Evolutionary conservation across 1,140 invertebrate genomes (phyloP).

Genomic region (Hetaerina americana): DNA sequence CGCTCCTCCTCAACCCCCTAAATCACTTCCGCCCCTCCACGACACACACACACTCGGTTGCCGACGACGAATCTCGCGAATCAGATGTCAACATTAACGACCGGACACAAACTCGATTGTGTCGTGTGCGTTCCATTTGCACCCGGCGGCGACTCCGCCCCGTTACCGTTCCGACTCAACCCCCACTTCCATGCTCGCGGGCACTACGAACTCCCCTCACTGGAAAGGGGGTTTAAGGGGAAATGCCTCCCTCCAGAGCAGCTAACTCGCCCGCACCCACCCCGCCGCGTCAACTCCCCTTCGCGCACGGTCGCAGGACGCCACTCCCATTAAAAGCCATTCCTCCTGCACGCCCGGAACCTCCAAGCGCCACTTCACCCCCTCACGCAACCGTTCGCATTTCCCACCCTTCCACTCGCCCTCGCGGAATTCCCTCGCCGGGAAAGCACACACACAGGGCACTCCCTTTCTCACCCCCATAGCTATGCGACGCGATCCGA

Average conservation of each 20-base stretch:
- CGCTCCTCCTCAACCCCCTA: neutral
- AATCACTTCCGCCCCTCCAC: neutral
- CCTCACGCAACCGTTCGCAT: too few species aligned
- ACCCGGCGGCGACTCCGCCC: neutral
- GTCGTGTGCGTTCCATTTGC: neutral
- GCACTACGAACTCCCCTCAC: too few species aligned
- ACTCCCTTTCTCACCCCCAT: too few species aligned
- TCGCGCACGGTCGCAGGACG: neutral
- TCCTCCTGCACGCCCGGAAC: too few species aligned
- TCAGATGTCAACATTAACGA: neutral
- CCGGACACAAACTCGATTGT: neutral
- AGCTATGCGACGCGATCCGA: too few species aligned
- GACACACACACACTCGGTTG: too few species aligned
- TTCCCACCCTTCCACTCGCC: too few species aligned
- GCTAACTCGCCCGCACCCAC: neutral
- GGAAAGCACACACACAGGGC: too few species aligned
- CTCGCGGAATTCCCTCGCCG: too few species aligned
- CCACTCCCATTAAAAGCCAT: neutral
- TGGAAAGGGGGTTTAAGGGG: too few species aligned
- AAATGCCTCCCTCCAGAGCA: neutral
- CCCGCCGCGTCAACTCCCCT: neutral
- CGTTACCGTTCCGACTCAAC: neutral
- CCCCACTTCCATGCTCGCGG: too few species aligned
- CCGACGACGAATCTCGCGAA: neutral
- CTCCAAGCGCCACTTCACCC: too few species aligned